phyloP scores from a whole-genome alignment of 1,140 invertebrate species.

The Drosophila ohnishii region DNA sequence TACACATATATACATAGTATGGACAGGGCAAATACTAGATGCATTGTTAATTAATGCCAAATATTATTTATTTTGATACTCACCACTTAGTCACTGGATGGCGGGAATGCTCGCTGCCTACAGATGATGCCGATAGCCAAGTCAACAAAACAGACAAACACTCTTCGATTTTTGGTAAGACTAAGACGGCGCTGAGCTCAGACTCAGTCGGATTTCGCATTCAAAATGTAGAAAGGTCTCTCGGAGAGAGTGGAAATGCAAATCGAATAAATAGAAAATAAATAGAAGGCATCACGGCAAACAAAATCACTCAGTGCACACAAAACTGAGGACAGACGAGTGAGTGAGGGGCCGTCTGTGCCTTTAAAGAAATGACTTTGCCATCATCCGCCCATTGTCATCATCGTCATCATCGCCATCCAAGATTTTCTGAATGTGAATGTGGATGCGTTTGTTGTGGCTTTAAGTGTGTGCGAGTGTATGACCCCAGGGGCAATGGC shows the following conservation, averaged over 20 bases:
- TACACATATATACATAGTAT: neutral
- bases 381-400: slow-evolving; percentile 45
- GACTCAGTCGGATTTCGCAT: slow-evolving; percentile 52
- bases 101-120: slow-evolving; percentile 5
- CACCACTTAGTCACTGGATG: slow-evolving; percentile 49
- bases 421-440: slow-evolving; percentile 20
- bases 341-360: slow-evolving; percentile 18
- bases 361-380: slow-evolving; percentile 60
- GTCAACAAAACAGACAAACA: slow-evolving; percentile 47
- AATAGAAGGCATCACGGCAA: slow-evolving; percentile 68
- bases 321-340: slow-evolving; percentile 10
- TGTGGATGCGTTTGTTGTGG: slow-evolving; percentile 43
- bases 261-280: slow-evolving; percentile 81
- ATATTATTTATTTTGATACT: slow-evolving; percentile 52
- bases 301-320: slow-evolving; percentile 50
- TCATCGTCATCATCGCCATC: slow-evolving; percentile 37
- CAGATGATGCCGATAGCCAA: slow-evolving; percentile 31
- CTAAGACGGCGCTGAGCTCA: slow-evolving; percentile 44
- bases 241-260: slow-evolving; percentile 68
- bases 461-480: slow-evolving; percentile 46
- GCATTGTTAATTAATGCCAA: slow-evolving; percentile 42
- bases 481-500: slow-evolving; percentile 51
- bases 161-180: slow-evolving; percentile 5
- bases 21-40: slow-evolving; percentile 12
- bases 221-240: slow-evolving; percentile 59